Conservation (phyloP, 2,888 invertebrate genomes). For the Gymnoscelis rufifasciata region DNA sequence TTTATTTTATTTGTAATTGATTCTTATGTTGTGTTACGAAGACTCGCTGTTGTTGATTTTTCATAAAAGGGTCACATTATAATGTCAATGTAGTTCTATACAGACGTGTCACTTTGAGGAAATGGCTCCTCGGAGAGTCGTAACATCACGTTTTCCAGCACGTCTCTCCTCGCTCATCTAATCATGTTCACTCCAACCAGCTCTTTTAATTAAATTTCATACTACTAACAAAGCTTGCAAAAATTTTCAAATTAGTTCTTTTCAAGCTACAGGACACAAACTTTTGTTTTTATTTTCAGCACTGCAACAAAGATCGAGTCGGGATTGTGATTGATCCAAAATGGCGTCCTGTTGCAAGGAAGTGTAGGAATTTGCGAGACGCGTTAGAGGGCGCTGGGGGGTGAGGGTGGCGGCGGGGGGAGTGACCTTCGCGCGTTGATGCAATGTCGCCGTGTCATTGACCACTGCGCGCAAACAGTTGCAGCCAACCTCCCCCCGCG, state of each 20-base stretch:
- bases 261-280: neutral
- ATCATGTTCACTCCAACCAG: slow-evolving; percentile 6
- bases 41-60: slow-evolving; percentile 21
- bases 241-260: slow-evolving; percentile 10
- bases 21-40: slow-evolving; percentile 21
- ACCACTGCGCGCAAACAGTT: slow-evolving; percentile 34
- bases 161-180: slow-evolving; percentile 10
- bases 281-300: slow-evolving; percentile 2
- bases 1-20: slow-evolving; percentile 13
- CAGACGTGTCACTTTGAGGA: slow-evolving; percentile 32
- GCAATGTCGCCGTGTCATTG: slow-evolving; percentile 78
- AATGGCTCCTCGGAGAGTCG: slow-evolving; percentile 29
- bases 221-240: slow-evolving; percentile 6
- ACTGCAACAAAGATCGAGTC: slow-evolving; percentile 11
- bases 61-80: slow-evolving; percentile 24
- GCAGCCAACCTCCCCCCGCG: slow-evolving; percentile 39
- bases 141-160: slow-evolving; percentile 16
- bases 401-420: slow-evolving; percentile 39
- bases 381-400: slow-evolving; percentile 40
- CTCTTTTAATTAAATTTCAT: slow-evolving; percentile 24
- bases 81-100: slow-evolving; percentile 22
- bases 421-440: slow-evolving; percentile 37
- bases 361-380: slow-evolving; percentile 46
- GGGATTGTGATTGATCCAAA: slow-evolving; percentile 31
- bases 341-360: slow-evolving; percentile 36